These are phyloP conservation scores for Alcis repandata DNA, from an alignment of 2,888 invertebrate species.

Conservation along the genomic window DNA sequence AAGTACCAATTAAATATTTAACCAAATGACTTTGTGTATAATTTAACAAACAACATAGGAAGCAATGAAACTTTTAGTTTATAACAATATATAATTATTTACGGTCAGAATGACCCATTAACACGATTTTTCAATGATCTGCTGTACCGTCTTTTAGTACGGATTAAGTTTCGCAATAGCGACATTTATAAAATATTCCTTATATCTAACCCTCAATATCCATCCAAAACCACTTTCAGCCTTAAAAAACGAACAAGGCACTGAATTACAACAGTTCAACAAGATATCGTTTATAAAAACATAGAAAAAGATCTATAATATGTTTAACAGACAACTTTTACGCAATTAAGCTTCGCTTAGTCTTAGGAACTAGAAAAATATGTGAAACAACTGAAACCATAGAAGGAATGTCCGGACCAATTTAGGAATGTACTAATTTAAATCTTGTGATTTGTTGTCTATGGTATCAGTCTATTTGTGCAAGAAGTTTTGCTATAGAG, in stretches of 20 bases:
- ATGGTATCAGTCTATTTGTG: conserved; percentile 19
- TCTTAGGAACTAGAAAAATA: conserved; percentile 57
- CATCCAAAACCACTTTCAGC: conserved; percentile 59
- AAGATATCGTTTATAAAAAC: conserved; percentile 48
- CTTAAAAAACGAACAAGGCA: conserved; percentile 60
- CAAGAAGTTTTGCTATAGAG: background rate
- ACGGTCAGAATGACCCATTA: conserved; percentile 9
- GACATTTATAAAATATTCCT: conserved; percentile 45
- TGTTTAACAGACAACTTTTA: conserved; percentile 48
- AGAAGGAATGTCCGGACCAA: conserved; percentile 19
- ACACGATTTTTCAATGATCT: conserved; percentile 11
- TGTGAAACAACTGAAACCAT: conserved; percentile 11
- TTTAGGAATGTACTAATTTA: conserved; percentile 20
- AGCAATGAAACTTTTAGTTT: conserved; percentile 46
- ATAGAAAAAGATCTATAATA: conserved; percentile 51
- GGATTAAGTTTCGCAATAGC: conserved; percentile 26
- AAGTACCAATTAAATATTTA: conserved; percentile 77
- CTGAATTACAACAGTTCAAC: conserved; percentile 50
- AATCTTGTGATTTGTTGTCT: conserved; percentile 17
- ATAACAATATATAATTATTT: conserved; percentile 14
- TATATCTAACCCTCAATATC: conserved; percentile 61
- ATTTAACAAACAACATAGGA: conserved; percentile 53
- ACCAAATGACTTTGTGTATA: conserved; percentile 66
- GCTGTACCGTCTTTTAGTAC: conserved; percentile 6
- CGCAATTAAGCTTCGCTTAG: conserved; percentile 22